Conservation (phyloP, 2,113 vertebrate genomes). For the Murina feae region DNA sequence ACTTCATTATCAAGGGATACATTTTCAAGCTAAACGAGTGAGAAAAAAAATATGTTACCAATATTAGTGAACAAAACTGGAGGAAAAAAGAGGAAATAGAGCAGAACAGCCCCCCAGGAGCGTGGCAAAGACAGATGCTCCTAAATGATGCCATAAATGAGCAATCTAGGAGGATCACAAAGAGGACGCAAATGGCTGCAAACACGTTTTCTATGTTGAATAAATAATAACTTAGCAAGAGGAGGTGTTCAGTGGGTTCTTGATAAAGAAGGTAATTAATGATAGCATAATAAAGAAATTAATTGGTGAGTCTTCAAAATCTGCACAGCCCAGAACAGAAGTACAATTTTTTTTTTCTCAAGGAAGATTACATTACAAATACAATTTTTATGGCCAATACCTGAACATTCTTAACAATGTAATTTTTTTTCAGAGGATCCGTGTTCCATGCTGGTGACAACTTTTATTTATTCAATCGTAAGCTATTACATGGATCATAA, state of each 20-base stretch:
- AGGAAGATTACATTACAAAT: background rate
- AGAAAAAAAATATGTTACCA: background rate
- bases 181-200: background rate
- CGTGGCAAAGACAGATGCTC: background rate
- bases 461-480: conserved; percentile 33
- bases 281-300: background rate
- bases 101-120: conserved; percentile 1
- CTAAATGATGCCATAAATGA: background rate
- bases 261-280: background rate
- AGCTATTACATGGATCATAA: conserved; percentile 4
- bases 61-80: background rate
- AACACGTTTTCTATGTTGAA: background rate
- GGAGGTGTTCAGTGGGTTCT: background rate
- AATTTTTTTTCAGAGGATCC: background rate
- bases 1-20: background rate
- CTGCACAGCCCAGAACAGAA: background rate
- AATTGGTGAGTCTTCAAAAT: background rate
- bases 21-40: conserved; percentile 25
- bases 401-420: background rate
- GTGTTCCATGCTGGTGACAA: background rate
- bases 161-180: background rate
- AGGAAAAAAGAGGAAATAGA: background rate
- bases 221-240: conserved; percentile 4
- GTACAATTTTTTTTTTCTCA: background rate
- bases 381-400: background rate